Conservation (phyloP, 2,113 vertebrate species). For the Ctenomys sociabilis region DNA sequence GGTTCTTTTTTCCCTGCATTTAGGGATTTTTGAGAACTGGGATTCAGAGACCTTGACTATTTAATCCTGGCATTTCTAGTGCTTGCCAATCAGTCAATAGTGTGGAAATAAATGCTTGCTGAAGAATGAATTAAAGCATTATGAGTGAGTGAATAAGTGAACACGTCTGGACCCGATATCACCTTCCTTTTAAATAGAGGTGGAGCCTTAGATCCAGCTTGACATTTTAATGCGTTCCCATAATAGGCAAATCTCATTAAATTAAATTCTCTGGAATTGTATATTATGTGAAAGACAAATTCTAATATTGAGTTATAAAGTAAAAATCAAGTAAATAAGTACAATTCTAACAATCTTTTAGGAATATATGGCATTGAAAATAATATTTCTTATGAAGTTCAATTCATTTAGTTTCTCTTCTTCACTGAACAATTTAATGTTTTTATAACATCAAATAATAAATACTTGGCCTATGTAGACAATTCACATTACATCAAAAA, state of each 20-base stretch:
- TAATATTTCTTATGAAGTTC: background rate
- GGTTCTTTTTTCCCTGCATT: background rate
- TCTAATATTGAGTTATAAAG: background rate
- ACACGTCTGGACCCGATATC: background rate
- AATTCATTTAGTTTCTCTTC: background rate
- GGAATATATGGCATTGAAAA: background rate
- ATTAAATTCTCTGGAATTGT: background rate
- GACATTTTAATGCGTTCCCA: background rate
- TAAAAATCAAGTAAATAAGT: constrained; percentile 25
- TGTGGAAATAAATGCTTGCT: background rate
- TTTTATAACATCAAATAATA: background rate
- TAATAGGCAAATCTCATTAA: background rate
- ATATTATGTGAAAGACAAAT: background rate
- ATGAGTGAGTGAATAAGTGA: background rate
- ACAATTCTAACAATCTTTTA: background rate
- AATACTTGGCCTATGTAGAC: background rate
- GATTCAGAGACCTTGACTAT: background rate
- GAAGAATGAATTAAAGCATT: background rate
- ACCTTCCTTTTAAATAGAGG: background rate
- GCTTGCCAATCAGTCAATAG: background rate
- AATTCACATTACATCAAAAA: background rate
- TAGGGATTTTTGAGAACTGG: background rate
- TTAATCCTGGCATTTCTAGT: background rate
- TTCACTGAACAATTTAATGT: background rate
- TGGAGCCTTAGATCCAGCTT: background rate